Conservation (phyloP, 2,797 vertebrate species). For the Sciurus carolinensis region DNA sequence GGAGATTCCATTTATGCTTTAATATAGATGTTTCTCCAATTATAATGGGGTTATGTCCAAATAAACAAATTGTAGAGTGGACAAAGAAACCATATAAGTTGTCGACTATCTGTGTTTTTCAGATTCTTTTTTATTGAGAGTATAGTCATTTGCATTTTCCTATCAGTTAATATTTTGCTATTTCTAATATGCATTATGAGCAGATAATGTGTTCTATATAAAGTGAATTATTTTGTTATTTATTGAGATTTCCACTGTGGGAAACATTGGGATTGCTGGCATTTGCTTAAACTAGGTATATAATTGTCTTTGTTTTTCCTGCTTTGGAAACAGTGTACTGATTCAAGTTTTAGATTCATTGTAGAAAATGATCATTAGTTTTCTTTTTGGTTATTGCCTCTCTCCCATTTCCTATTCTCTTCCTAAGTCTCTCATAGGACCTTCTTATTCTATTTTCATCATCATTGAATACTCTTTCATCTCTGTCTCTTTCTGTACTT, state of each 20-base stretch:
- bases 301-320: no score
- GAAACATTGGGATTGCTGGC: slow-evolving; percentile 4
- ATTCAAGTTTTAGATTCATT: slow-evolving; percentile 21
- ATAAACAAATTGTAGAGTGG: neutral
- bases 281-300: slow-evolving; percentile 8
- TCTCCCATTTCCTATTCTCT: neutral
- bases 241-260: slow-evolving; percentile 1
- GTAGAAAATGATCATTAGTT: neutral
- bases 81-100: neutral
- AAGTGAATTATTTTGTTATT: neutral
- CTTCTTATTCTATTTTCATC: neutral
- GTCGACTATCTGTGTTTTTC: neutral
- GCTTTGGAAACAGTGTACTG: neutral
- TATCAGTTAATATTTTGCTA: neutral
- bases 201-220: neutral
- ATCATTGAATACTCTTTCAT: neutral
- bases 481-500: neutral
- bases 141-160: slow-evolving; percentile 38
- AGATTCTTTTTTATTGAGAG: neutral
- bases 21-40: neutral
- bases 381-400: neutral
- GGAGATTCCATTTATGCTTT: neutral
- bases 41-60: neutral
- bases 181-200: slow-evolving; percentile 34
- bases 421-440: neutral